These are phyloP conservation scores for Actinopyga echinites DNA, from an alignment of 53 echinoderm and acorn worm genomes.

Conservation along the genomic window DNA sequence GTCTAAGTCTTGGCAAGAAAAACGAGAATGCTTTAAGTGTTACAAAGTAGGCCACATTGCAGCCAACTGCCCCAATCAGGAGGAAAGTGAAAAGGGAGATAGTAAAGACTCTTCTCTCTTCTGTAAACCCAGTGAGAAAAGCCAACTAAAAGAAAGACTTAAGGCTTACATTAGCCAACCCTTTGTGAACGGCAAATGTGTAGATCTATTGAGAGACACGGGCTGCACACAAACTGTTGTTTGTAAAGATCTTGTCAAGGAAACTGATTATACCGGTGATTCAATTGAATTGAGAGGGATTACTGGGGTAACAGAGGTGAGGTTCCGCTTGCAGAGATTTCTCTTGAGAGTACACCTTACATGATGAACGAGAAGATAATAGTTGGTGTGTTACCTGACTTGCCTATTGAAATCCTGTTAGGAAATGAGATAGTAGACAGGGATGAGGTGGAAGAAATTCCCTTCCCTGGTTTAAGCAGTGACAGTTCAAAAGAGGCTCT, in stretches of 20 bases:
- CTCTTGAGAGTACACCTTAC: not conserved
- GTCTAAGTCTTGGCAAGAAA: not conserved
- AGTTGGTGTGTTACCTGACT: not conserved
- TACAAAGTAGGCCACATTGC: not conserved
- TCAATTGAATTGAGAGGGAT: not conserved
- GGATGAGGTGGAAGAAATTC: not conserved
- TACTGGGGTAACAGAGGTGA: not conserved
- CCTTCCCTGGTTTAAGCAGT: not conserved
- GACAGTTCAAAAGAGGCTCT: not conserved
- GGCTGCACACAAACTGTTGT: not conserved
- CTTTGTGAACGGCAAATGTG: not conserved
- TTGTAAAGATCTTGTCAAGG: not conserved
- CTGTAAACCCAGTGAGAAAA: not conserved
- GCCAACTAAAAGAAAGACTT: too few species aligned
- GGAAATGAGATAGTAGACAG: not conserved
- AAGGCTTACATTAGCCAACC: not conserved
- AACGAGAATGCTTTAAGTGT: not conserved
- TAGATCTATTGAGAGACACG: not conserved
- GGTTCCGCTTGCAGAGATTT: not conserved
- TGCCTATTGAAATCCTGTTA: not conserved
- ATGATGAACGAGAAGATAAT: not conserved
- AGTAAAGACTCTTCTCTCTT: not conserved
- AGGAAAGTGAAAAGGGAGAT: not conserved
- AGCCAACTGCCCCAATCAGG: not conserved
- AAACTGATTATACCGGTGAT: not conserved